Evolutionary conservation across 2,113 vertebrate genomes (phyloP).

Genomic region (Phrynosoma platyrhinos): DNA sequence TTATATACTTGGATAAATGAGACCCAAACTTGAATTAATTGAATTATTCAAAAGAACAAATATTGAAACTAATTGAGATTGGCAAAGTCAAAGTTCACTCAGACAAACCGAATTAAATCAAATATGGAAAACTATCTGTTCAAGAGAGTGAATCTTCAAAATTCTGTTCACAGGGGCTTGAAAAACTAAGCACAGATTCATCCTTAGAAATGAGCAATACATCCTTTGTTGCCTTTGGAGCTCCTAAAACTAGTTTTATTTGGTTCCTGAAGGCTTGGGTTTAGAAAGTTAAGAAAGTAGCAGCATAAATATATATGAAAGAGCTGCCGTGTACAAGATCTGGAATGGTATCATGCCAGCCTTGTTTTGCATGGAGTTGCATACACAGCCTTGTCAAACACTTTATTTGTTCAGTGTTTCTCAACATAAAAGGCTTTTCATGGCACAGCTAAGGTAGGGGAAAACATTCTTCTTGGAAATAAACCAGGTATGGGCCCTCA

Average conservation of each 20-base stretch:
- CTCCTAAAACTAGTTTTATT: no score
- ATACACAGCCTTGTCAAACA: background rate
- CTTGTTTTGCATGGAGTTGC: background rate
- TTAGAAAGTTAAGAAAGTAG: background rate
- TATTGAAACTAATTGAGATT: conserved; percentile 40
- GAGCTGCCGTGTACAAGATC: background rate
- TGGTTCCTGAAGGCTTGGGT: background rate
- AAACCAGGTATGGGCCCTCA: background rate
- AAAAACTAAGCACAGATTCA: background rate
- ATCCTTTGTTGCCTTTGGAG: no score
- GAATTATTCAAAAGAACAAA: conserved; percentile 43
- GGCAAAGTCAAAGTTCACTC: conserved; percentile 30
- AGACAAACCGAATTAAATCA: conserved; percentile 39
- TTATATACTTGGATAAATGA: conserved; percentile 21
- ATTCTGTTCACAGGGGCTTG: background rate
- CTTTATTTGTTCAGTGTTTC: background rate
- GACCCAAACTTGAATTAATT: conserved; percentile 36
- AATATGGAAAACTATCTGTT: conserved; percentile 4
- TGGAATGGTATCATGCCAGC: background rate
- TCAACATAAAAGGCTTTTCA: background rate
- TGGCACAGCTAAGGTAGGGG: background rate
- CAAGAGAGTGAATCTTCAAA: conserved; percentile 2
- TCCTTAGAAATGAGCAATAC: background rate
- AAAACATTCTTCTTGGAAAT: background rate
- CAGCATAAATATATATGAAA: background rate